Conservation (phyloP, 2,113 vertebrate species). For the Hemibagrus wyckioides region DNA sequence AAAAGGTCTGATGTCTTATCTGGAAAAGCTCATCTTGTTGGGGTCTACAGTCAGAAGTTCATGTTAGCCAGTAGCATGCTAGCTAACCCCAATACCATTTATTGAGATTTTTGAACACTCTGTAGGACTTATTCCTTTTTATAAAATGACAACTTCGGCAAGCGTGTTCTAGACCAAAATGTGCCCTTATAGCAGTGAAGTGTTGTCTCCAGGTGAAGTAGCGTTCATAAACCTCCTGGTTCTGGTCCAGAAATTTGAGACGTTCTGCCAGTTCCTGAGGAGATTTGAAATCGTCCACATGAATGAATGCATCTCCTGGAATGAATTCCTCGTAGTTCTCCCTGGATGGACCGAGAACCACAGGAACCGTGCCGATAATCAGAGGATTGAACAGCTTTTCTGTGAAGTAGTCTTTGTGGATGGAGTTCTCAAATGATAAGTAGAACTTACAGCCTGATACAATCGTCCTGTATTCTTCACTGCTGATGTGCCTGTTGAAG, state of each 20-base stretch:
- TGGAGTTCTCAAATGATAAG: conserved; percentile 87
- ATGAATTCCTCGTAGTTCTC: conserved; percentile 83
- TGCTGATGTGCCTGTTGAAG: conserved; percentile 71
- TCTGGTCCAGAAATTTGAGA: conserved; percentile 80
- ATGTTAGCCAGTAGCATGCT: too few species aligned
- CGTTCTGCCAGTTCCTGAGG: conserved; percentile 80
- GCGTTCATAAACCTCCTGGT: conserved; percentile 76
- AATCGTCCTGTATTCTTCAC: conserved; percentile 73
- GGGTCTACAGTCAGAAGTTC: not conserved
- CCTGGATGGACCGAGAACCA: conserved; percentile 81
- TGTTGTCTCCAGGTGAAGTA: conserved; percentile 83
- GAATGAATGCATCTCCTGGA: conserved; percentile 84
- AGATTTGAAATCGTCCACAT: conserved; percentile 82
- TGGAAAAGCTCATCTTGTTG: not conserved
- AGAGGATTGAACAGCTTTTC: conserved; percentile 84
- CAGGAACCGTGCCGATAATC: conserved; percentile 77
- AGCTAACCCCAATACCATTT: conserved; percentile 84
- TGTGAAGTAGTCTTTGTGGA: conserved; percentile 85
- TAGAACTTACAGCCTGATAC: conserved; percentile 86
- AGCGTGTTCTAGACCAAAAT: conserved; percentile 80
- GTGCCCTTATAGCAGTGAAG: conserved; percentile 71
- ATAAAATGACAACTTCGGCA: conserved; percentile 81
- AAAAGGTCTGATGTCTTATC: not conserved
- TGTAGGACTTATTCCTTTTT: conserved; percentile 79
- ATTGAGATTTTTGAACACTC: conserved; percentile 78